Percentiles rank a stretch among this genome's conserved stretches.
Evolutionary conservation across 2,888 invertebrate species (phyloP).

Genomic region (Erebia epiphron): DNA sequence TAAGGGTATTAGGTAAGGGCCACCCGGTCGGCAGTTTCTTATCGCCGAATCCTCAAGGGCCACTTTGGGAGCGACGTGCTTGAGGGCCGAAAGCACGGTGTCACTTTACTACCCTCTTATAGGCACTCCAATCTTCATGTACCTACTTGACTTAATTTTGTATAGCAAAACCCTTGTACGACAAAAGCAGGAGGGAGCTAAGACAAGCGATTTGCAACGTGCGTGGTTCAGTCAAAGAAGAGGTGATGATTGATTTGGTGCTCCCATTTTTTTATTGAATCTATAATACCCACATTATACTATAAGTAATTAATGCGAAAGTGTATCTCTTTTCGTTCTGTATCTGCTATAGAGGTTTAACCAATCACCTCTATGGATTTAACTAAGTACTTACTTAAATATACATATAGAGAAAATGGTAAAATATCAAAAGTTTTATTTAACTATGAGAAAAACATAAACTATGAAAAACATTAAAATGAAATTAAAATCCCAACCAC

Average conservation of each 20-base stretch:
- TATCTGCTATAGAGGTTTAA: no score
- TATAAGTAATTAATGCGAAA: no score
- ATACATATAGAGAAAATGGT: no score
- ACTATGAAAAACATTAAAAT: no score
- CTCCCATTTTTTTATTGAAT: not conserved
- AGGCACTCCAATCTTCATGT: constrained; percentile 24
- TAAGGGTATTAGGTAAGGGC: constrained; percentile 26
- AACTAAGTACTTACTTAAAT: no score
- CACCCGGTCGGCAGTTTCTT: constrained; percentile 33
- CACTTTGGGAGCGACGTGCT: constrained; percentile 38
- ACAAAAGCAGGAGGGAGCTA: not conserved
- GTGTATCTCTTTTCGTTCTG: no score
- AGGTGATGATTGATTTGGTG: not conserved
- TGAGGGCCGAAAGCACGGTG: constrained; percentile 34
- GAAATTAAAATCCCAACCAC: no score
- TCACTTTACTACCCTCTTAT: constrained; percentile 37
- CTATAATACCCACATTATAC: no score
- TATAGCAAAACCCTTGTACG: constrained; percentile 5
- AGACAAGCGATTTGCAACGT: constrained; percentile 7
- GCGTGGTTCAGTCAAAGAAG: not conserved
- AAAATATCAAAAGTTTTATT: no score
- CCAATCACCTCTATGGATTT: no score
- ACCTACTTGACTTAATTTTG: constrained; percentile 31
- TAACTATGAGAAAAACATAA: no score
- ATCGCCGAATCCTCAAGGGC: constrained; percentile 38